Base-by-base conservation (phyloP, 2,888 invertebrate genomes). In the Mellilla xanthometata region DNA sequence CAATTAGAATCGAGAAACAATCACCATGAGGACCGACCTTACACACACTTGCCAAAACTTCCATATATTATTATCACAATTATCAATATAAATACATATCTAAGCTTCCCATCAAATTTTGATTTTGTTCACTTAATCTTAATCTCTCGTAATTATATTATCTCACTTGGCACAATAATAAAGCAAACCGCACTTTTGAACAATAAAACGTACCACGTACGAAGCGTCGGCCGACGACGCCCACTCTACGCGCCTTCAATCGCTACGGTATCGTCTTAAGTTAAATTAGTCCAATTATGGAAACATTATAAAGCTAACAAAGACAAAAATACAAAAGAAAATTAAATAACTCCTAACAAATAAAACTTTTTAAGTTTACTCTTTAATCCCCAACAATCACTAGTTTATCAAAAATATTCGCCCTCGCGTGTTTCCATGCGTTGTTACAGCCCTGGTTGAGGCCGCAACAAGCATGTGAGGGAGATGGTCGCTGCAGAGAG, bases 131-230 rank as follows among this genome's bases (percentile, higher is more conserved):
- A 89, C 85, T 88, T 88, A 86, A 86, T 79, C 86, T 89, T 88
- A 87, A 83, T 76, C 73, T 82, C 78, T 81, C 84, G 78, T 80
- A 81, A 63, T 81, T 77, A 83, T 84, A 72, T 83, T 80, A 88
- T 84, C 84, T 86, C 86, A 85, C 86, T 89, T 87, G 89, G 88
- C 89, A 89, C 89, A 86, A 83, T 78, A 76, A 77, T 77, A 84
- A 86, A 81, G 78, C 80, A 84, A 85, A 81, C 78, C 76, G 78
- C 80, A 81, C 79, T 78, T 75, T 75, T 73, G 73, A 77, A 78
- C 75, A 77, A 72, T 75, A 77, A 78, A 78, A 76, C 71, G 69
- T 68, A 73, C 75, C 62, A 19, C 15, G 15, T 38, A 43, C 65
- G 72, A 72, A 67, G 65, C 71, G 70, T n/a, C 75, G 69, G 68